A percentile compares a stretch with the other conserved stretches of the same genome.
phyloP scores from a whole-genome alignment of 2,113 vertebrate species.

The Sinocyclocheilus anshuiensis region DNA sequence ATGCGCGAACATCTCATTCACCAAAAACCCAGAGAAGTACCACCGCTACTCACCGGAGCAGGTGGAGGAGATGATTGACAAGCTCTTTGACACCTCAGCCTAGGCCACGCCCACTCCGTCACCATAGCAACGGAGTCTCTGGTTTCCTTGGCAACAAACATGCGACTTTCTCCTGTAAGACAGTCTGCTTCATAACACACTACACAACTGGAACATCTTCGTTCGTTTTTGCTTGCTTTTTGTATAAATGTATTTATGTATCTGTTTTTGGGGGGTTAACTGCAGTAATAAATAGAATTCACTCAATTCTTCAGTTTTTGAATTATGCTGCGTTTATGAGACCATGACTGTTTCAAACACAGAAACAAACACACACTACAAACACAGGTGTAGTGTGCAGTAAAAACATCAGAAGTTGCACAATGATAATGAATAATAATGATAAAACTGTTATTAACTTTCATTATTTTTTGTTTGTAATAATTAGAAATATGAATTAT shows the following conservation, averaged over 20 bases:
- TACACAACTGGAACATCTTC: background rate
- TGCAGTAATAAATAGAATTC: background rate
- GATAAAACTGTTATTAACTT: background rate
- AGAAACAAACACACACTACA: background rate
- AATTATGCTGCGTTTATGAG: background rate
- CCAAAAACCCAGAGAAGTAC: conserved; percentile 97
- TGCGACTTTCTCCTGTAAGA: background rate
- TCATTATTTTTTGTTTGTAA: background rate
- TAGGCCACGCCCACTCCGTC: conserved; percentile 63
- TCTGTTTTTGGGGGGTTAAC: background rate
- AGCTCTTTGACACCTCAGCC: conserved; percentile 94
- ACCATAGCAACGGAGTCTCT: background rate
- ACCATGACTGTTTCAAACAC: background rate
- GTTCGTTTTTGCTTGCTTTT: background rate
- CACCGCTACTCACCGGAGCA: conserved; percentile 92
- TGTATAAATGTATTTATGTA: conserved; percentile 38
- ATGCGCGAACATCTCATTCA: conserved; percentile 88
- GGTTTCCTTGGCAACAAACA: background rate
- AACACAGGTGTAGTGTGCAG: background rate
- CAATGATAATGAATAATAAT: background rate
- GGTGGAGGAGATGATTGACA: conserved; percentile 95
- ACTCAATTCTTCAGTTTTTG: no score
- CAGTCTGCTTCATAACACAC: conserved; percentile 1
- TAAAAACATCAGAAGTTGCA: background rate
- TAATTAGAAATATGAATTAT: background rate